A percentile compares a stretch with the other conserved stretches of the same genome.
Conservation (phyloP, 2,113 vertebrate species). For the Hemiprocne comata region DNA sequence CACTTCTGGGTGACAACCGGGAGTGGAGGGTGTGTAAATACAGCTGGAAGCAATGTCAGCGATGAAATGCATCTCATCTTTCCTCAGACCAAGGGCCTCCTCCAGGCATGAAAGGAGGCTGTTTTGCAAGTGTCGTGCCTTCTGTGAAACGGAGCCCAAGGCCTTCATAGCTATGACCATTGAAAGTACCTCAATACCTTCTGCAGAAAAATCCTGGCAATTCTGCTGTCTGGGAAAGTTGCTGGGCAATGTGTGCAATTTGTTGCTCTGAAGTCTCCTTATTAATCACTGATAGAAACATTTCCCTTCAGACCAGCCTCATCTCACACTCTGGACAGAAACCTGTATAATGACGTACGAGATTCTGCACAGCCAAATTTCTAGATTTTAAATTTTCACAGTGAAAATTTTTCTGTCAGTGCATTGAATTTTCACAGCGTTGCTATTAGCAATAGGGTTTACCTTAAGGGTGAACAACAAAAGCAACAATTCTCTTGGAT, state of each 20-base stretch:
- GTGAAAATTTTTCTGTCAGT: conserved; percentile 46
- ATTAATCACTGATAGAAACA: neutral
- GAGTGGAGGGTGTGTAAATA: neutral
- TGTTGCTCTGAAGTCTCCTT: neutral
- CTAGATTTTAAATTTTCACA: neutral
- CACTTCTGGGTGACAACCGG: neutral
- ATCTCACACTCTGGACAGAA: neutral
- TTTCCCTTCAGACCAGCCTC: neutral
- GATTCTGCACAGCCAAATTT: neutral
- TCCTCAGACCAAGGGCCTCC: neutral
- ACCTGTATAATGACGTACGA: neutral
- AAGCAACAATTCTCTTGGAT: neutral
- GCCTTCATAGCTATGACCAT: neutral
- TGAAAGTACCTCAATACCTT: neutral
- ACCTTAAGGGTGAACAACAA: neutral
- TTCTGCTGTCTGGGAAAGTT: neutral
- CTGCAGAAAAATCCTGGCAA: neutral
- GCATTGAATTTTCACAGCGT: conserved; percentile 21
- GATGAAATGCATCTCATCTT: neutral
- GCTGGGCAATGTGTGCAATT: neutral
- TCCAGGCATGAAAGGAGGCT: neutral
- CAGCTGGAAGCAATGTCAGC: neutral
- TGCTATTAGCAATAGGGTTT: conserved; percentile 11
- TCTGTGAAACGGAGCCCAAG: neutral
- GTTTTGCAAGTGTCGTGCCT: neutral